A percentile compares a stretch with the other conserved stretches of the same genome.
phyloP scores from a whole-genome alignment of 2,888 invertebrate species.

The Caenorhabditis sp. region DNA sequence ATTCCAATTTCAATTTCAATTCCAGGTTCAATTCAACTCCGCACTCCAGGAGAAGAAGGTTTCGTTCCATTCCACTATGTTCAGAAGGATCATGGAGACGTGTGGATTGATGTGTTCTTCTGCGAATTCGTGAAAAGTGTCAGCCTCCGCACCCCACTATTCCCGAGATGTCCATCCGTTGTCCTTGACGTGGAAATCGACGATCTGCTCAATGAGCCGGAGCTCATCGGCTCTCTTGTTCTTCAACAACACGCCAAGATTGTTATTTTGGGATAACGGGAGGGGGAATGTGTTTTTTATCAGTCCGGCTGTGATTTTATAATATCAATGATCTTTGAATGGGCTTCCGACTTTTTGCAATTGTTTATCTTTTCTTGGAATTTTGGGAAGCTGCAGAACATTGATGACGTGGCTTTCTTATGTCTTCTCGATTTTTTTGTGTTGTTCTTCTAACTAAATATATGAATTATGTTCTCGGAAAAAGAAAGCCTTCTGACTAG shows the following conservation, averaged over 20 bases:
- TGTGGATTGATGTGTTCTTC: slow-evolving; percentile 35
- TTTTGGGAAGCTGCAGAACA: too few relatives aligned
- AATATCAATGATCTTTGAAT: too few relatives aligned
- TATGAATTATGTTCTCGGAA: too few relatives aligned
- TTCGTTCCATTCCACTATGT: slow-evolving; percentile 26
- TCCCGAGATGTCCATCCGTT: neutral
- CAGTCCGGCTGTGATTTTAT: neutral
- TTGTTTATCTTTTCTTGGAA: too few relatives aligned
- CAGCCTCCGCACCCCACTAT: slow-evolving; percentile 10
- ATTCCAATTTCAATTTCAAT: neutral
- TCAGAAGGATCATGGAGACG: neutral
- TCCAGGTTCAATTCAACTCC: slow-evolving; percentile 17
- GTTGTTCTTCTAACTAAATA: too few relatives aligned
- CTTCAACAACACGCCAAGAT: neutral
- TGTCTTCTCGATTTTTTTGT: too few relatives aligned
- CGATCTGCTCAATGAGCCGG: slow-evolving; percentile 1
- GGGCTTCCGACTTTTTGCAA: too few relatives aligned
- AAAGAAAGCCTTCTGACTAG: too few relatives aligned
- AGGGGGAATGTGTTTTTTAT: too few relatives aligned
- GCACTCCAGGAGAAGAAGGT: slow-evolving; percentile 10
- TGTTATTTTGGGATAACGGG: too few relatives aligned
- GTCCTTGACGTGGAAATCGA: slow-evolving; percentile 2
- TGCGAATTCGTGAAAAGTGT: slow-evolving; percentile 26
- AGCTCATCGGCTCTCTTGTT: neutral
- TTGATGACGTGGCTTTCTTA: too few relatives aligned